These are phyloP conservation scores for Prolemur simus DNA, from an alignment of 2,113 vertebrate genomes.

Conservation along the genomic window DNA sequence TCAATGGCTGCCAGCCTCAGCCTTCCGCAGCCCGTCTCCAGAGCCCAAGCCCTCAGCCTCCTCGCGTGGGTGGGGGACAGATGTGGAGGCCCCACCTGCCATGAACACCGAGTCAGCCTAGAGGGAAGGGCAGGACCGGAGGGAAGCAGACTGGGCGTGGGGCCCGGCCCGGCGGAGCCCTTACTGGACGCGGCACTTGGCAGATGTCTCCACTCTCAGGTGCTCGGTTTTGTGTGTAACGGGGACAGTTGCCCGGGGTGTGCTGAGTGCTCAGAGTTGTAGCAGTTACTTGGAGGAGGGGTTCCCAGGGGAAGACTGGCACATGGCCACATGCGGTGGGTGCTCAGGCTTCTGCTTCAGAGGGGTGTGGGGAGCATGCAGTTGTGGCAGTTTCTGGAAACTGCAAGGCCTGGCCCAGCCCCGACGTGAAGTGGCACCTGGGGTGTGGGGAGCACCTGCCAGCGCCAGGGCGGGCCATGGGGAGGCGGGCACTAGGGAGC, in stretches of 20 bases:
- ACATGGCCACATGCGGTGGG: rapidly evolving
- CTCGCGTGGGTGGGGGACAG: neutral
- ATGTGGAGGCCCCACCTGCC: neutral
- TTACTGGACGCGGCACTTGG: rapidly evolving
- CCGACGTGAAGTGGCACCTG: neutral
- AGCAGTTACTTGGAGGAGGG: neutral
- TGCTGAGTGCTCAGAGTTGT: rapidly evolving
- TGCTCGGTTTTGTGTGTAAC: rapidly evolving
- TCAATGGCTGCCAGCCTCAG: neutral
- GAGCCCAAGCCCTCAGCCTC: neutral
- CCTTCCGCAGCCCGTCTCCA: neutral
- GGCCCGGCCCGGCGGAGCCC: too few species aligned
- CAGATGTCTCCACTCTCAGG: too few species aligned
- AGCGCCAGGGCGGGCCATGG: too few species aligned
- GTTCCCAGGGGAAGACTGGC: neutral
- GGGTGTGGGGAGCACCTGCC: neutral
- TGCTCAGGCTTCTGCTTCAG: neutral
- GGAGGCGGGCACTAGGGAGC: rapidly evolving
- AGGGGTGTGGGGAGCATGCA: rapidly evolving
- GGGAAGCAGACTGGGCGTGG: neutral
- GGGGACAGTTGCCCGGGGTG: neutral
- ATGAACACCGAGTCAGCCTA: neutral
- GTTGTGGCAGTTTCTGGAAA: neutral
- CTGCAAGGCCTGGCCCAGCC: too few species aligned
- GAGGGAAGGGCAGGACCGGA: neutral